Base-by-base conservation (phyloP, 2,113 vertebrate genomes). In the Phocoena sinus region DNA sequence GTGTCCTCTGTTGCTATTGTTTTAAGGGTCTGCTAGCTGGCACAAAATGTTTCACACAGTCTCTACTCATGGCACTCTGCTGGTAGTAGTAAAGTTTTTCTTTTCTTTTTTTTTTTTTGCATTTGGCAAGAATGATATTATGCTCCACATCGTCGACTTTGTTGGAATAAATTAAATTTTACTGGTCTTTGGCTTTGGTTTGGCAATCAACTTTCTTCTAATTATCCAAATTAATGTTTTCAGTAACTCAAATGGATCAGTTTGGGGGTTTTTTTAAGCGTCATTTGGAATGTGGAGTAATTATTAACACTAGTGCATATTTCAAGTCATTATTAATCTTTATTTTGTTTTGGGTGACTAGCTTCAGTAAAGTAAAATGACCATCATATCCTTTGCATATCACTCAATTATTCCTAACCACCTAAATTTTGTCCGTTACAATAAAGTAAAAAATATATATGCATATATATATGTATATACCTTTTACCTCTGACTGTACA, bases 1-100 rank as follows among this genome's bases (percentile, higher is more conserved):
- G 86, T 98, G 98, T 98, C 98, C 97, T 98, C 98, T 98, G 97
- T 99, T 98, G 96, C 98, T 98, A 98, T 98, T 74, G 47, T 98
- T 98, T 98, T 91, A 98, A 98, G 98, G 98, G 98, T 99, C 98
- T 98, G 97, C 96, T 97, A 97, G 74, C 60, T 94, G 63, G n/a
- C 53, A 58, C 82, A 81, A n/a, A 31, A 50, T 97, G 84, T 92
- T 94, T 80, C 92, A 2, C 60, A 15, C 65, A 56, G 3, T 89
- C 60, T 44, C 28, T 76, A 9, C 41, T 87, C 50, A 11, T 95
- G 83, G 94, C 41, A 81, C 26, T 87, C 74, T 31, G 98, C 96
- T 89, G 53, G 53, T 53, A 53, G 53, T 17, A 95, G 33, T 82
- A 86, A 95, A 88, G 31, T 31, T 89, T 83, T 80, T 87, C 44